Conservation (phyloP, 2,113 vertebrate genomes). For the Phalacrocorax aristotelis region DNA sequence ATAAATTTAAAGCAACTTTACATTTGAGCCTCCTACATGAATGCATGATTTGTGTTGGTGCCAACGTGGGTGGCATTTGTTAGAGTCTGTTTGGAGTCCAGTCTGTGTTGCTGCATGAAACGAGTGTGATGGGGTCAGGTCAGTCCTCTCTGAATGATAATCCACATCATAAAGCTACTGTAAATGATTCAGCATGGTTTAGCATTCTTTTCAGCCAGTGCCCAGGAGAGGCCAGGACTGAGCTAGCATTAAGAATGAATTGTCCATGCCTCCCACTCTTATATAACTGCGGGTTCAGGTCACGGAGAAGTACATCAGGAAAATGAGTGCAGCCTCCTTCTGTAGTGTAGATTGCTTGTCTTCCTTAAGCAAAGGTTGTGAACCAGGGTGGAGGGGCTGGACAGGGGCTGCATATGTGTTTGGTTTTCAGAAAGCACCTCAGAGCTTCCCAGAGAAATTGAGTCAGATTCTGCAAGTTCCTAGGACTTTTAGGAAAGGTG, state of each 20-base stretch:
- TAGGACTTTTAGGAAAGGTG: neutral
- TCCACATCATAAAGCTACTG: constrained; percentile 49
- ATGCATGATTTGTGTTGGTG: neutral
- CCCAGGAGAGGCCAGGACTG: constrained; percentile 68
- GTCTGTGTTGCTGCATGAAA: constrained; percentile 9
- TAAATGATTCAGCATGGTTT: constrained; percentile 51
- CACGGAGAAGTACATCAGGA: neutral
- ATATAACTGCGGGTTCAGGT: constrained; percentile 4
- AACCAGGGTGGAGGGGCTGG: neutral
- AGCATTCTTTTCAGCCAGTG: constrained; percentile 66
- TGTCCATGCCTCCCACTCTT: constrained; percentile 22
- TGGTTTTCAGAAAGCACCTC: constrained; percentile 9
- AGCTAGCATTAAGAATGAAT: constrained; percentile 51
- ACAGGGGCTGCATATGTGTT: neutral
- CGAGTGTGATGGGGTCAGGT: constrained; percentile 15
- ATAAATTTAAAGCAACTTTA: constrained; percentile 12
- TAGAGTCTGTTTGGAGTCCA: neutral
- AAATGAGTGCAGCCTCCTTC: neutral
- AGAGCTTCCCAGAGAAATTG: neutral
- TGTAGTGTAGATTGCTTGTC: neutral
- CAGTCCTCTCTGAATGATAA: constrained; percentile 35
- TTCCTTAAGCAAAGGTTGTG: neutral
- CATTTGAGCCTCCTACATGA: neutral
- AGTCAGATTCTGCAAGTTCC: neutral
- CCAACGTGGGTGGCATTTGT: neutral